Conservation (phyloP, 2,113 vertebrate genomes). For the Semicossyphus pulcher region DNA sequence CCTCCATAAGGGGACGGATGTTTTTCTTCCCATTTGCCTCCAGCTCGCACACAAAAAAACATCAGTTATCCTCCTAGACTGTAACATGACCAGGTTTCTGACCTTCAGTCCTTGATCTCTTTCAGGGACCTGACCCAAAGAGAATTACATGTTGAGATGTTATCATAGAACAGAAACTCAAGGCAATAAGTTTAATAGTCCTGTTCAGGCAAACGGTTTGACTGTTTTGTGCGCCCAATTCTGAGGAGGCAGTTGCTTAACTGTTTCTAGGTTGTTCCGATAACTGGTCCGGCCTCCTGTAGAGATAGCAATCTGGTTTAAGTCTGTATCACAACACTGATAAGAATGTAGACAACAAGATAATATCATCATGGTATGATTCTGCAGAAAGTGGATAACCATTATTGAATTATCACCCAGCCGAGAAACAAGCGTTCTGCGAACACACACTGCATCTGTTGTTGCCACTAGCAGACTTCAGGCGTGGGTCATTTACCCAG, state of each 20-base stretch:
- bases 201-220: not conserved
- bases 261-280: not conserved
- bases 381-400: not conserved
- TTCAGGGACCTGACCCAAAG: constrained; percentile 5
- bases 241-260: not conserved
- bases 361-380: not conserved
- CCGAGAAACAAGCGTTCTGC: constrained; percentile 17
- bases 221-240: not conserved
- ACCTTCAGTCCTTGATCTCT: constrained; percentile 26
- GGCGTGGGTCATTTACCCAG: constrained; percentile 48
- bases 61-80: constrained; percentile 52
- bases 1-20: constrained; percentile 45
- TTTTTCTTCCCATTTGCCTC: constrained; percentile 55
- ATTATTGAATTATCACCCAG: not conserved
- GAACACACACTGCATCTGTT: constrained; percentile 35
- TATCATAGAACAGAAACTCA: constrained; percentile 3
- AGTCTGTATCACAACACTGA: not conserved
- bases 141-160: constrained; percentile 11
- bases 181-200: not conserved
- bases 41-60: constrained; percentile 35
- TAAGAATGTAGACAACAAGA: not conserved
- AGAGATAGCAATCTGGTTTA: not conserved
- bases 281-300: not conserved
- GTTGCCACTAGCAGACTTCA: constrained; percentile 27
- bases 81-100: constrained; percentile 25